Evolutionary conservation across 1,140 invertebrate genomes (phyloP).

Genomic region (Drosophila gunungcola): DNA sequence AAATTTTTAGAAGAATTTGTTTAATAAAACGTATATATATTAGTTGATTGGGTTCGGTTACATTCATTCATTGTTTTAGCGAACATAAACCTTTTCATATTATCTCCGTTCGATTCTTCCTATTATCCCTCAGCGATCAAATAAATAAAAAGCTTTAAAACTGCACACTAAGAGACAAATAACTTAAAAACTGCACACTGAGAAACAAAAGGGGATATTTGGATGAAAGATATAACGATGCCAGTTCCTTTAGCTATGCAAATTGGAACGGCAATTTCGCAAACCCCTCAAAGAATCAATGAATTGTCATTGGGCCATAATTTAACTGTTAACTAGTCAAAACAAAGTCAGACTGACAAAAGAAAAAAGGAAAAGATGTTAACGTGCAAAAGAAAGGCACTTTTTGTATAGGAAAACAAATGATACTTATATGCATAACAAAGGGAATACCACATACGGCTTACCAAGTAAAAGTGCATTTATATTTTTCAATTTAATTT

Average conservation of each 20-base stretch:
- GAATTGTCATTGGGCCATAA: constrained; percentile 12
- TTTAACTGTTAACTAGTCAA: constrained; percentile 55
- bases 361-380: constrained; percentile 11
- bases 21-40: not conserved
- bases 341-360: constrained; percentile 30
- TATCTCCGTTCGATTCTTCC: constrained; percentile 32
- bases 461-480: not conserved
- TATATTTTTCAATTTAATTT: constrained; percentile 1
- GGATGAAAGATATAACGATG: not conserved
- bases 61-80: constrained; percentile 32
- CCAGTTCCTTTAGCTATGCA: constrained; percentile 33
- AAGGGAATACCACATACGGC: constrained; percentile 24
- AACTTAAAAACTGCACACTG: constrained; percentile 21
- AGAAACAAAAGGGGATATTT: constrained; percentile 14
- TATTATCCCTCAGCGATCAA: constrained; percentile 29
- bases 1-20: no score
- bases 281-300: constrained; percentile 33
- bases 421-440: constrained; percentile 53
- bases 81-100: constrained; percentile 14
- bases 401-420: constrained; percentile 1
- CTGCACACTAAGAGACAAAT: constrained; percentile 33
- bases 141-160: constrained; percentile 33
- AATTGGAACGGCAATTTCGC: constrained; percentile 28
- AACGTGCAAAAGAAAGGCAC: constrained; percentile 22
- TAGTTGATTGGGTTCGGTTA: not conserved